phyloP scores from a whole-genome alignment of 2,113 vertebrate species.

The Recurvirostra avosetta region DNA sequence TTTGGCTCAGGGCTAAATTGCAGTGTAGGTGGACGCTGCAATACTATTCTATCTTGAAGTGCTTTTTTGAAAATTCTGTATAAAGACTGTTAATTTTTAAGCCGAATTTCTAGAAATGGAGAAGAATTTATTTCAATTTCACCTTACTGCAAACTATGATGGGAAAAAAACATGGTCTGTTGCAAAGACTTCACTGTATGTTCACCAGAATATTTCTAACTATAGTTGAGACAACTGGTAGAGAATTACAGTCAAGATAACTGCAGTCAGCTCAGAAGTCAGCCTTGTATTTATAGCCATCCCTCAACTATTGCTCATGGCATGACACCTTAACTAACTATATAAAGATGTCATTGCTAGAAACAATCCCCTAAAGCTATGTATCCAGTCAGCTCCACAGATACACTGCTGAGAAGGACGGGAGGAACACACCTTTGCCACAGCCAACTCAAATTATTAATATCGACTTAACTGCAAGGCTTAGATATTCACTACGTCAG shows the following conservation, averaged over 20 bases:
- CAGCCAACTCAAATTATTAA: accelerated
- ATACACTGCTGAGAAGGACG: not conserved
- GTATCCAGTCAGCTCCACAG: not conserved
- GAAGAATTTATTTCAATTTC: not conserved
- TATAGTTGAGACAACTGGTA: not conserved
- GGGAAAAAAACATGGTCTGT: not conserved
- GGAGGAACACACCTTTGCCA: not conserved
- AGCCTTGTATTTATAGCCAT: not conserved
- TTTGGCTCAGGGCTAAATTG: not conserved
- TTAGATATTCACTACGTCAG: accelerated
- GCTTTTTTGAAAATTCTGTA: not conserved
- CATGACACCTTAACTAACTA: not conserved
- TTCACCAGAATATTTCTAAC: not conserved
- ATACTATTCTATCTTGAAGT: not conserved
- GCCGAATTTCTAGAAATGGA: not conserved
- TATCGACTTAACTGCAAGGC: too few species aligned
- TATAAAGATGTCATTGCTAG: not conserved
- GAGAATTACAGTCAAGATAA: not conserved
- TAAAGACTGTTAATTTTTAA: not conserved
- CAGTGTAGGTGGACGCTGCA: not conserved
- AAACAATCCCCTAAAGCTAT: not conserved
- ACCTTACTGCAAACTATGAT: not conserved
- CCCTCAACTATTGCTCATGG: not conserved
- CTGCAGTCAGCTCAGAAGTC: not conserved
- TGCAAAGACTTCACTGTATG: not conserved